Conservation (phyloP, 2,797 vertebrate species). For the Denticeps clupeoides region DNA sequence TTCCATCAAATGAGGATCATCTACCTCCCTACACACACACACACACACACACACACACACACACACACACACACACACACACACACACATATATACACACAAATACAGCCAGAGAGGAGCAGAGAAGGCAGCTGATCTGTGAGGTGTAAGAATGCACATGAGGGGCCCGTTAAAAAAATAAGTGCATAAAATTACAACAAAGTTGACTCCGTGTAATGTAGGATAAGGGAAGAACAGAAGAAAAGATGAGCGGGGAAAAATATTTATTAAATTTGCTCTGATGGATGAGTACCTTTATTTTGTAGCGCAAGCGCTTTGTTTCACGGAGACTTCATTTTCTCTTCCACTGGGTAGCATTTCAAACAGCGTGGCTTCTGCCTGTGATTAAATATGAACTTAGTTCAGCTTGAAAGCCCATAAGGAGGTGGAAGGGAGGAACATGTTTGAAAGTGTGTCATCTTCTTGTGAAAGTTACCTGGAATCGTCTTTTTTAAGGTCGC, state of each 20-base stretch:
- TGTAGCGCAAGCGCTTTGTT: conserved; percentile 17
- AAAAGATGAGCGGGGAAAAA: conserved; percentile 4
- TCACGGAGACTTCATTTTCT: conserved; percentile 23
- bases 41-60: no score
- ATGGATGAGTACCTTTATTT: conserved; percentile 21
- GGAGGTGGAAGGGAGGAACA: conserved; percentile 12
- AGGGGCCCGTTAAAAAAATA: conserved; percentile 10
- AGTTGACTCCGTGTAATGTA: not conserved
- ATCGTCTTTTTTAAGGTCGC: conserved; percentile 33
- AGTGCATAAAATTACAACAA: not conserved
- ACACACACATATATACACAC: no score
- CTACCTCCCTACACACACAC: conserved; percentile 13
- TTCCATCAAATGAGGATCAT: conserved; percentile 9
- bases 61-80: no score
- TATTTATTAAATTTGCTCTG: conserved; percentile 9
- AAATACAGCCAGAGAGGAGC: no score
- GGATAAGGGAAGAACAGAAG: not conserved
- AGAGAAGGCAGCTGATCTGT: not conserved
- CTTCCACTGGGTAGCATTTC: conserved; percentile 21
- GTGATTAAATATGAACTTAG: conserved; percentile 29
- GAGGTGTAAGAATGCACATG: not conserved
- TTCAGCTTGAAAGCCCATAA: conserved; percentile 20
- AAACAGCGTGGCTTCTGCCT: conserved; percentile 10
- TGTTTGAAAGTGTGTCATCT: conserved; percentile 32
- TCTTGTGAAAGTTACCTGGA: conserved; percentile 29